These are phyloP conservation scores for Amphipoea oculea DNA, from an alignment of 2,888 invertebrate genomes.

Conservation along the genomic window DNA sequence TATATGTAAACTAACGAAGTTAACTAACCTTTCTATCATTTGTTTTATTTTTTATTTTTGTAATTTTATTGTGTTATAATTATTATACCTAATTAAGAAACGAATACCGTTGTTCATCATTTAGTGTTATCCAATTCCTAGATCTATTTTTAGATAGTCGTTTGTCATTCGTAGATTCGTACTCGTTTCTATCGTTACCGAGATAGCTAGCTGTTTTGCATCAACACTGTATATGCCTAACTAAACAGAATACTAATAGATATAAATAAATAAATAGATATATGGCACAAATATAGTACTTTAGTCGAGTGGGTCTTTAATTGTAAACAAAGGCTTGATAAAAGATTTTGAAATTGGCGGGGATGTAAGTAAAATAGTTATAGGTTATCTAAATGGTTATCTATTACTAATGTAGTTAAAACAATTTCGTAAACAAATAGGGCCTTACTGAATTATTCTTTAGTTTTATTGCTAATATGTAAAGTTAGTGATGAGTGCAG, in stretches of 20 bases:
- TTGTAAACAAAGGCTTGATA: neutral
- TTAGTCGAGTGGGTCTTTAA: neutral
- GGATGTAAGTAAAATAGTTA: neutral
- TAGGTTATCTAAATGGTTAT: neutral
- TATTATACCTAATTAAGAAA: slow-evolving; percentile 2
- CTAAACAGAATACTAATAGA: neutral
- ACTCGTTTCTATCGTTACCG: slow-evolving; percentile 15
- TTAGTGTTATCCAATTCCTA: slow-evolving; percentile 27
- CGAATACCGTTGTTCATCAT: slow-evolving; percentile 27
- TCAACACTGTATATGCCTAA: neutral
- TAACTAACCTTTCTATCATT: neutral
- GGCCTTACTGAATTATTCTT: neutral
- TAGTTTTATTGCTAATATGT: neutral
- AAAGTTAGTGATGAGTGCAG: neutral
- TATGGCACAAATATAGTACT: neutral
- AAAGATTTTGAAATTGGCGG: slow-evolving; percentile 6
- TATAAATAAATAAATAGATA: neutral
- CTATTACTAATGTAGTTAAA: neutral
- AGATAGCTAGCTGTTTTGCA: neutral
- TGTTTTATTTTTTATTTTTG: slow-evolving; percentile 10
- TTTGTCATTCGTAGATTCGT: slow-evolving; percentile 22
- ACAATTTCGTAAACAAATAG: neutral
- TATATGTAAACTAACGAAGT: slow-evolving; percentile 3
- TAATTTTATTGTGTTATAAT: neutral
- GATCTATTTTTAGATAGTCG: slow-evolving; percentile 40